Percentiles rank a stretch among this genome's conserved stretches.
phyloP scores from a whole-genome alignment of 2,888 invertebrate genomes.

The Pristionchus exspectatus region DNA sequence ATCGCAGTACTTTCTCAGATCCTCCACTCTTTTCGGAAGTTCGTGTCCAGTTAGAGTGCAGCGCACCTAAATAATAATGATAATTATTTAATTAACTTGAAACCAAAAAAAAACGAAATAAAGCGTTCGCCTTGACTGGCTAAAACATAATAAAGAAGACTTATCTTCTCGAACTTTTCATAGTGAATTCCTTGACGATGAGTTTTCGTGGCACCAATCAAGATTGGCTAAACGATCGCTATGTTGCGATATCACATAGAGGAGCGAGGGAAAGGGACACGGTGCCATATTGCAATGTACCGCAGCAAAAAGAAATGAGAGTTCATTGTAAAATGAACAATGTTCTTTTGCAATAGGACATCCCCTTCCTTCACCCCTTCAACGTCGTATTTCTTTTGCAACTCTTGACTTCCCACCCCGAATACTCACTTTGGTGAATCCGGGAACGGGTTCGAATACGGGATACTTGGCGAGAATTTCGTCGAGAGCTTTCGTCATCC shows the following conservation, averaged over 20 bases:
- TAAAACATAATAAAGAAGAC: no score
- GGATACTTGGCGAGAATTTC: slow-evolving; percentile 50
- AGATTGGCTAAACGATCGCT: no score
- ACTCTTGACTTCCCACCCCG: background rate
- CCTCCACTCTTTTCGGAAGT: slow-evolving; percentile 54
- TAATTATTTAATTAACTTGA: background rate
- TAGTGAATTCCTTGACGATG: background rate
- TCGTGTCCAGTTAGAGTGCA: slow-evolving; percentile 62
- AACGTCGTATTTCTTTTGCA: no score
- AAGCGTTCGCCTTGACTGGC: background rate
- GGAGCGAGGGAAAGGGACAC: no score
- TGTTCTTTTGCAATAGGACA: no score
- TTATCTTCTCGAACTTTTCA: background rate
- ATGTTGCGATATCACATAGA: no score
- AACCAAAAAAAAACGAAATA: no score
- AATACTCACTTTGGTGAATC: slow-evolving; percentile 34
- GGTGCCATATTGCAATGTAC: no score
- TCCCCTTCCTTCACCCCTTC: no score
- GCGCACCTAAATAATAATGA: background rate
- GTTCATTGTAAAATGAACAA: no score
- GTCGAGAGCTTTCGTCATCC: slow-evolving; percentile 18
- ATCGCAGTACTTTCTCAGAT: slow-evolving; percentile 57
- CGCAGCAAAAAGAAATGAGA: no score
- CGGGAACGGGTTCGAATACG: slow-evolving; percentile 41
- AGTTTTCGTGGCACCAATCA: background rate